Conservation (phyloP, 2,888 invertebrate genomes). For the Ichneumoninae sp. region DNA sequence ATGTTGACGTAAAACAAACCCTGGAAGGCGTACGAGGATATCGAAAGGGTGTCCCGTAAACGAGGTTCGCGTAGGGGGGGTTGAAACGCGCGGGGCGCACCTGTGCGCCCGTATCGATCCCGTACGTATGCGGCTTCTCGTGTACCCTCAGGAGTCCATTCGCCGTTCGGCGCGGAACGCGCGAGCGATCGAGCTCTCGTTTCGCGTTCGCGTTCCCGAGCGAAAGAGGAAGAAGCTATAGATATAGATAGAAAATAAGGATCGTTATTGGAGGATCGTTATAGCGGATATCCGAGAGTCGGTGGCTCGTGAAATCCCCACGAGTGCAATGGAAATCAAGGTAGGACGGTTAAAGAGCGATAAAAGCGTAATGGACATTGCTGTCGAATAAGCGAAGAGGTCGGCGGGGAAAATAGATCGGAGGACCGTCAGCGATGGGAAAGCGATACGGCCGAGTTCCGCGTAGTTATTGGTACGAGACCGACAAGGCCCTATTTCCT, state of each 20-base stretch:
- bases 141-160: constrained; percentile 18
- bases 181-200: not conserved
- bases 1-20: constrained; percentile 47
- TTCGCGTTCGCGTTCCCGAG: not conserved
- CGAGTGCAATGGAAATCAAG: not conserved
- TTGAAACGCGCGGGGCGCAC: constrained; percentile 59
- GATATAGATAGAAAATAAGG: not conserved
- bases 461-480: constrained; percentile 50
- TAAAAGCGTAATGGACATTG: constrained; percentile 19
- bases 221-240: not conserved
- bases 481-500: constrained; percentile 74
- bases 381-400: constrained; percentile 34
- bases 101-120: constrained; percentile 48
- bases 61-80: constrained; percentile 41
- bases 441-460: constrained; percentile 38
- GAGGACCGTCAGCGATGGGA: constrained; percentile 13
- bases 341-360: not conserved
- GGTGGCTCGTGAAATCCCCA: not conserved
- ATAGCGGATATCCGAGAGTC: not conserved
- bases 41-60: not conserved
- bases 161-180: not conserved
- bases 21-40: constrained; percentile 24
- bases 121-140: constrained; percentile 30
- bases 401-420: constrained; percentile 12
- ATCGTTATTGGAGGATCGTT: not conserved